These are phyloP conservation scores for Drosophila mettleri DNA, from an alignment of 2,888 invertebrate genomes.

Conservation along the genomic window DNA sequence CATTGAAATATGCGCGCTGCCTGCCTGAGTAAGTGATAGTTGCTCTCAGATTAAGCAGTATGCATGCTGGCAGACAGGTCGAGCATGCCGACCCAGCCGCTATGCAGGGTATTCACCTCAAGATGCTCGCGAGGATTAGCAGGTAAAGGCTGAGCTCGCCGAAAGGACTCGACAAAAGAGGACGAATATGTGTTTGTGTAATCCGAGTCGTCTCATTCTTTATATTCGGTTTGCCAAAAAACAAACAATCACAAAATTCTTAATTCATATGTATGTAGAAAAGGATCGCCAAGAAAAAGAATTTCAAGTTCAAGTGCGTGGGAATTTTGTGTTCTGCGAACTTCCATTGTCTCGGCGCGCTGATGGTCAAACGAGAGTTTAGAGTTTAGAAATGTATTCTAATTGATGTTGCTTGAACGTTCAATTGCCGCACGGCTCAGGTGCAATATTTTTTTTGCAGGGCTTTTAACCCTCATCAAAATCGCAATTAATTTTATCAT, in stretches of 20 bases:
- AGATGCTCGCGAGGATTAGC: slow-evolving; percentile 52
- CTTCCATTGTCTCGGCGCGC: slow-evolving; percentile 17
- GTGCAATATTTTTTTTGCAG: slow-evolving; percentile 34
- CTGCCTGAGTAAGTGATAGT: slow-evolving; percentile 42
- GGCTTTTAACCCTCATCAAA: slow-evolving; percentile 55
- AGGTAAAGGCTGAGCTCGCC: slow-evolving; percentile 64
- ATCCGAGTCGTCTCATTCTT: slow-evolving; percentile 59
- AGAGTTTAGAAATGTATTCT: background rate
- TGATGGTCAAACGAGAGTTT: slow-evolving; percentile 11
- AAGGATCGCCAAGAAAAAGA: slow-evolving; percentile 53
- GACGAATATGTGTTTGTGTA: slow-evolving; percentile 59
- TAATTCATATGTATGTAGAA: slow-evolving; percentile 52
- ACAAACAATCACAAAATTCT: slow-evolving; percentile 29
- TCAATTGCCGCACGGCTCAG: slow-evolving; percentile 51
- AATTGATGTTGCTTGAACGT: slow-evolving; percentile 15
- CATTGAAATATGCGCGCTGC: slow-evolving; percentile 46
- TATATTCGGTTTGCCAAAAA: slow-evolving; percentile 30
- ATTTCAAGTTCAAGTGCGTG: slow-evolving; percentile 81
- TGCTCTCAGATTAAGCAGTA: slow-evolving; percentile 37
- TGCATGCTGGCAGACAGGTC: slow-evolving; percentile 58
- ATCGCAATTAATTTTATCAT: slow-evolving; percentile 57
- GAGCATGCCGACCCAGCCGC: slow-evolving; percentile 50
- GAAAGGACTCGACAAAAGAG: slow-evolving; percentile 25
- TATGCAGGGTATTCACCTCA: slow-evolving; percentile 60
- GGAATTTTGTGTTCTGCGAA: slow-evolving; percentile 74